Evolutionary conservation across 2,888 invertebrate genomes (phyloP).

Genomic region (Amphimallon solstitiale): DNA sequence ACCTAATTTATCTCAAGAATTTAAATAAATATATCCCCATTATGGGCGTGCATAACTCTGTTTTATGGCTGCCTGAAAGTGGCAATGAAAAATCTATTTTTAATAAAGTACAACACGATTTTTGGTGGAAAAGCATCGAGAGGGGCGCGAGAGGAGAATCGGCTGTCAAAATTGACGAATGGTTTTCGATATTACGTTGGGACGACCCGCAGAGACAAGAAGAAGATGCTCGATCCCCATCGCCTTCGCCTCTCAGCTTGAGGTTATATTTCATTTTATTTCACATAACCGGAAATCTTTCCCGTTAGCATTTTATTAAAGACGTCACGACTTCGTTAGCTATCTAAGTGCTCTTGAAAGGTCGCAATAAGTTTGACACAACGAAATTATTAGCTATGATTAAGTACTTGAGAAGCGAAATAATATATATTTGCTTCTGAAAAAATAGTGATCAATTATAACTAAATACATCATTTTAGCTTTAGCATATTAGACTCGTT

Average conservation of each 20-base stretch:
- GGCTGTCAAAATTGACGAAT: conserved; percentile 54
- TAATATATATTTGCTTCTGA: too few species aligned
- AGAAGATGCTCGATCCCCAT: conserved; percentile 38
- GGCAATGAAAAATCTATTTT: conserved; percentile 45
- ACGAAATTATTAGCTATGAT: too few species aligned
- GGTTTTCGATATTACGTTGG: conserved; percentile 52
- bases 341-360: conserved; percentile 7
- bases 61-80: conserved; percentile 20
- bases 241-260: conserved; percentile 39
- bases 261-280: conserved; percentile 39
- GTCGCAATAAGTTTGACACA: neutral
- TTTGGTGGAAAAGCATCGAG: conserved; percentile 12
- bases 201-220: conserved; percentile 39
- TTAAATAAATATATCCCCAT: conserved; percentile 24
- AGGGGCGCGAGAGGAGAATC: conserved; percentile 34
- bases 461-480: too few species aligned
- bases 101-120: conserved; percentile 45
- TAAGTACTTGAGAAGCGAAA: too few species aligned
- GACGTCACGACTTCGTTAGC: conserved; percentile 18
- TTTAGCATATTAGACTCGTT: too few species aligned
- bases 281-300: conserved; percentile 25
- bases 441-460: too few species aligned
- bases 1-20: neutral
- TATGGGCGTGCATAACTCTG: conserved; percentile 6
- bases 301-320: conserved; percentile 33